Evolutionary conservation across 2,797 vertebrate genomes (phyloP), one percentile per base, ranked within the genome.

Genomic region (Phataginus tetradactyla): DNA sequence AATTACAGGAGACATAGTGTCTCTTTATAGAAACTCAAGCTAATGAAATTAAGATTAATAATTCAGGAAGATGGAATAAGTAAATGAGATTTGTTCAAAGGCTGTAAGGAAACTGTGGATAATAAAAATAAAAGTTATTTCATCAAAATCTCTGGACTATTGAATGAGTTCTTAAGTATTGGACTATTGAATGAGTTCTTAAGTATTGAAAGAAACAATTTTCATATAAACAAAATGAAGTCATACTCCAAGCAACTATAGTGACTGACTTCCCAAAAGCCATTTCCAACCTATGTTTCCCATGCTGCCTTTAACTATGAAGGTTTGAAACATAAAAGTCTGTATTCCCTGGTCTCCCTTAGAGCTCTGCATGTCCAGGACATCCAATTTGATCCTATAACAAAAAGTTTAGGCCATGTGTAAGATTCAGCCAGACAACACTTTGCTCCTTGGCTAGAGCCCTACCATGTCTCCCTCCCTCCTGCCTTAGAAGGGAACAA

Each of bases 41-140:
- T 68, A 83, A 74, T 20, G 78, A 84, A 68, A 61, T 51, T 71
- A 75, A 88, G 80, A 71, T 66, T n/a, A 90, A 85, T 87, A 34
- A 84, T 45, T 74, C 39, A 79, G 20, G n/a, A 84, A 90, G 74
- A 39, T 90, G 0, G 1, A 20, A 95, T 10, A 59, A 61, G 29
- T 20, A 68, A 72, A 81, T 90, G 1, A 84, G 17, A 92, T 84
- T 78, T 83, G 6, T 27, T 75, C 37, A 63, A 87, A 74, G 8
- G 1, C 34, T 83, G 0, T 27, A 66, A 57, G 53, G 9, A 74
- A 78, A 92, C 25, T 74, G 84, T 63, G 20, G 13, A 59, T 11
- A 39, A 3, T 45, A 77, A 79, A 92, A 79, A 39, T 84, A 29
- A 69, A 79, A 66, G 17, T 59, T 85, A 85, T 80, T 71, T 88